A percentile compares a stretch with the other conserved stretches of the same genome.
Conservation (phyloP, 2,113 vertebrate genomes). For the Phodopus roborovskii region DNA sequence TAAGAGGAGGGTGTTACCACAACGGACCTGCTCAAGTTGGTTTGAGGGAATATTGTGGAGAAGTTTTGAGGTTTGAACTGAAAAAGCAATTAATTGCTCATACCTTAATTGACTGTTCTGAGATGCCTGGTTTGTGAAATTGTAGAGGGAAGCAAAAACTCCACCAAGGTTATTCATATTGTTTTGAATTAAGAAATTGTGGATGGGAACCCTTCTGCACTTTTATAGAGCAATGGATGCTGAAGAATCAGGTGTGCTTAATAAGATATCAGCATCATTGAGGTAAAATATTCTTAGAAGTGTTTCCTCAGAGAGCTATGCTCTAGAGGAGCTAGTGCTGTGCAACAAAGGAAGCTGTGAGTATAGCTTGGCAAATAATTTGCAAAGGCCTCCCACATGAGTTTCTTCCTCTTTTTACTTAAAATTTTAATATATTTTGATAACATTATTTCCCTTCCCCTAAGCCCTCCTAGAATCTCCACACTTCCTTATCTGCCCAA, state of each 20-base stretch:
- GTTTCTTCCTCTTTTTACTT: background rate
- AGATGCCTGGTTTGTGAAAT: background rate
- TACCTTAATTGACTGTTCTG: background rate
- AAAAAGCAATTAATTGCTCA: background rate
- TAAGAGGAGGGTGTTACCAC: background rate
- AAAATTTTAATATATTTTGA: background rate
- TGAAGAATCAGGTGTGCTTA: background rate
- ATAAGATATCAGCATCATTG: background rate
- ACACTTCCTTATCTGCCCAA: fast-evolving
- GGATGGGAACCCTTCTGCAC: background rate
- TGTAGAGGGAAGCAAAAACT: background rate
- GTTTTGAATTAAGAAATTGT: background rate
- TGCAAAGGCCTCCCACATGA: background rate
- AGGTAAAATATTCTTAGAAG: background rate
- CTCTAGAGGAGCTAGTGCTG: background rate
- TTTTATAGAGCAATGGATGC: background rate
- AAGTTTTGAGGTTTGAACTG: background rate
- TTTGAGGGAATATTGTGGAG: no score
- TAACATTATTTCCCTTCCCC: background rate
- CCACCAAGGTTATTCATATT: background rate
- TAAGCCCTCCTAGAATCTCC: background rate
- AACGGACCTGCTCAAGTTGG: background rate
- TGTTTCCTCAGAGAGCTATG: background rate
- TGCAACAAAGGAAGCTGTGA: no score
- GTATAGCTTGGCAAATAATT: background rate